Evolutionary conservation across 2,113 vertebrate species (phyloP).

Genomic region (Sebastes fasciatus): DNA sequence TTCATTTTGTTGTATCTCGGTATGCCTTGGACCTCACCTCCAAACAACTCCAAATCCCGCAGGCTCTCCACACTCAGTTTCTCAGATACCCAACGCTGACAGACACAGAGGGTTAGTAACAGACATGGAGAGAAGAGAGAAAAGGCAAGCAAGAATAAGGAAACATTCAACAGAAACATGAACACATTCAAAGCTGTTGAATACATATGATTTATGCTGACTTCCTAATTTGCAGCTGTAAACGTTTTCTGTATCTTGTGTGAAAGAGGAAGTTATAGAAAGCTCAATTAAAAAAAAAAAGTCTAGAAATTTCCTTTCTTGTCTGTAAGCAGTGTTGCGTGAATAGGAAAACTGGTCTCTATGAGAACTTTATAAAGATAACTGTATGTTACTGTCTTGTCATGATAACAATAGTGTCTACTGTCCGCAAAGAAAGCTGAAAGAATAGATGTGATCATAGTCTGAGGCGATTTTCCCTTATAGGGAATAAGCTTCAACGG

Average conservation of each 20-base stretch:
- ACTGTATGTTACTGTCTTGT: not conserved
- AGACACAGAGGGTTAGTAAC: slow-evolving; percentile 59
- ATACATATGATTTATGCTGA: slow-evolving; percentile 14
- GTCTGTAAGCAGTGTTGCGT: not conserved
- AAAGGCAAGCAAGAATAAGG: slow-evolving; percentile 50
- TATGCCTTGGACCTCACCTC: slow-evolving; percentile 88
- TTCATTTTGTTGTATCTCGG: slow-evolving; percentile 8
- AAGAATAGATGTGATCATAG: not conserved
- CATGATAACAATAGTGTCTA: not conserved
- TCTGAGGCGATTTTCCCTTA: not conserved
- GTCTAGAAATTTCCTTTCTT: not conserved
- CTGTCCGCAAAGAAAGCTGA: not conserved
- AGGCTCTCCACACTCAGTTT: slow-evolving; percentile 99
- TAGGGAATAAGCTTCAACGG: not conserved
- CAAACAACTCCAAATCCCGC: slow-evolving; percentile 96
- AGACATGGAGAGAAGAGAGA: slow-evolving; percentile 64
- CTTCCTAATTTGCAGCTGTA: not conserved
- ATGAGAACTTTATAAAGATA: not conserved
- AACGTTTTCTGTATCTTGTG: not conserved
- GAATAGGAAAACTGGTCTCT: not conserved
- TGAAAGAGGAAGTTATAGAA: not conserved
- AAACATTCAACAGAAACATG: slow-evolving; percentile 26
- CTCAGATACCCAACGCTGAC: slow-evolving; percentile 97
- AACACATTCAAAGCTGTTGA: slow-evolving; percentile 31
- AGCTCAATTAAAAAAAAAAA: not conserved